These are phyloP conservation scores for Albula goreensis DNA, from an alignment of 2,113 vertebrate genomes.

Conservation along the genomic window DNA sequence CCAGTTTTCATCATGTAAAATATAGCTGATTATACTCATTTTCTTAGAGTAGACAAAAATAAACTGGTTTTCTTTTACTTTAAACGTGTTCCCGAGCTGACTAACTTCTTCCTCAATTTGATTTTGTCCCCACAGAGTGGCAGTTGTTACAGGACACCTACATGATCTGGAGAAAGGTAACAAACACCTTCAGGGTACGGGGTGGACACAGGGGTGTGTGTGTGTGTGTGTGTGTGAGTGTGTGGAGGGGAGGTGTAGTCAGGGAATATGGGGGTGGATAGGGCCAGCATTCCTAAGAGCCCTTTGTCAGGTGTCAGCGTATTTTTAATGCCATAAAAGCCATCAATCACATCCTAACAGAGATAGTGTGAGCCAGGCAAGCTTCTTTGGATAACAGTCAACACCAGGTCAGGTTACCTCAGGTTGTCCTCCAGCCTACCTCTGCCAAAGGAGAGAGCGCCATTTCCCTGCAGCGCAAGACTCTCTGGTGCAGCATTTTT, in stretches of 20 bases:
- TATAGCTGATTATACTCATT: too few species aligned
- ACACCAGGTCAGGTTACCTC: slow-evolving; percentile 16
- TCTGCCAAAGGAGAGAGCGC: not conserved
- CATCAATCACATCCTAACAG: slow-evolving; percentile 62
- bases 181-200: slow-evolving; percentile 37
- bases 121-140: not conserved
- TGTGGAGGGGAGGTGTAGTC: slow-evolving; percentile 52
- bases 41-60: too few species aligned
- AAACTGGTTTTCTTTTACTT: not conserved
- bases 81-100: not conserved
- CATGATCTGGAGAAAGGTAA: slow-evolving; percentile 2
- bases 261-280: slow-evolving; percentile 61
- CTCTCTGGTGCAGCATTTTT: not conserved
- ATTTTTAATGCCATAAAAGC: slow-evolving; percentile 65
- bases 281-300: slow-evolving; percentile 61
- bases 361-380: slow-evolving; percentile 50
- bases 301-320: slow-evolving; percentile 70
- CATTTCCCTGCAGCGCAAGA: not conserved
- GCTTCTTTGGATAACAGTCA: slow-evolving; percentile 60
- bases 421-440: not conserved
- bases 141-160: not conserved
- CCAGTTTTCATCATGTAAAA: not conserved
- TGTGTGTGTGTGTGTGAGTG: too few species aligned
- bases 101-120: not conserved
- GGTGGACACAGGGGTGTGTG: not conserved